phyloP scores from a whole-genome alignment of 2,113 vertebrate species.

The Caretta caretta region DNA sequence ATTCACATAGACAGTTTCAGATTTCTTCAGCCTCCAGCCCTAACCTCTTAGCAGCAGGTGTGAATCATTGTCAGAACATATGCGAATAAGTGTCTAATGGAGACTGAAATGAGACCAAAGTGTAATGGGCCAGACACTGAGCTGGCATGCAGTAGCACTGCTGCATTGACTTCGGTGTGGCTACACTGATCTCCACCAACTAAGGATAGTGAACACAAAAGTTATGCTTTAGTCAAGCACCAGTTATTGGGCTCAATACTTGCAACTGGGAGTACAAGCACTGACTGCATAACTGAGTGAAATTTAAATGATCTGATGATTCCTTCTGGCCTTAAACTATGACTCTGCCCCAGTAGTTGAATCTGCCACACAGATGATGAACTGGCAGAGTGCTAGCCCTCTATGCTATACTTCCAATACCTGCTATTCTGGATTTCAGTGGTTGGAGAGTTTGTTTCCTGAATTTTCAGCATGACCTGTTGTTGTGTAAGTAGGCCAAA shows the following conservation, averaged over 20 bases:
- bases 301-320: background rate
- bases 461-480: background rate
- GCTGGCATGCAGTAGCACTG: fast-evolving
- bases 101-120: background rate
- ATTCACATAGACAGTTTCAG: background rate
- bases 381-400: background rate
- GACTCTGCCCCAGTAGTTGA: background rate
- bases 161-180: background rate
- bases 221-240: background rate
- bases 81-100: background rate
- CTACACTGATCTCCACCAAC: fast-evolving
- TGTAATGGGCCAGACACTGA: fast-evolving
- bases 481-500: background rate
- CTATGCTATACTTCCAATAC: fast-evolving
- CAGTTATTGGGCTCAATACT: background rate
- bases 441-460: background rate
- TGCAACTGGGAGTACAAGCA: background rate
- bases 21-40: background rate
- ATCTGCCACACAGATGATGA: background rate
- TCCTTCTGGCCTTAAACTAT: background rate
- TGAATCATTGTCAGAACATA: background rate
- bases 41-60: background rate
- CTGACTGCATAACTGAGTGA: background rate
- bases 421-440: background rate
- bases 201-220: fast-evolving